Conservation (phyloP, 2,113 vertebrate genomes). For the Stegastes partitus region DNA sequence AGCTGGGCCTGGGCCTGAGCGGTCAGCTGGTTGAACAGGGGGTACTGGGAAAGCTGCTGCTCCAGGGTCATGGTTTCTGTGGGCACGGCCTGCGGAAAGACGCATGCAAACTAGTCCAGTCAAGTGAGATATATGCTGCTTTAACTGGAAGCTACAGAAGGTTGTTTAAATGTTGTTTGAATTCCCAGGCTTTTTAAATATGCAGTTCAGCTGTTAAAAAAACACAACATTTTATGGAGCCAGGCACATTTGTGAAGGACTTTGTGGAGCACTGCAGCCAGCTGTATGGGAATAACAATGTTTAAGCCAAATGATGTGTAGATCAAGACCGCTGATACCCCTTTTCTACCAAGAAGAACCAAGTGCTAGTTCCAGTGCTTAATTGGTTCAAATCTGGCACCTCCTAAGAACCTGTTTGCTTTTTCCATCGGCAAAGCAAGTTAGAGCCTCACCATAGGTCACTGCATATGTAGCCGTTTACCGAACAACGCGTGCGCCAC, state of each 20-base stretch:
- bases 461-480: too few relatives aligned
- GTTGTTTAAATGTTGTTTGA: background rate
- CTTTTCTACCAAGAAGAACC: too few relatives aligned
- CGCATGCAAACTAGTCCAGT: background rate
- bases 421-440: too few relatives aligned
- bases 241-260: background rate
- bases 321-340: too few relatives aligned
- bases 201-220: too few relatives aligned
- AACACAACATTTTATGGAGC: background rate
- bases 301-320: background rate
- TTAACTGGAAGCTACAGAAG: background rate
- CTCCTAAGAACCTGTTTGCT: too few relatives aligned
- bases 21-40: conserved; percentile 91
- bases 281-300: background rate
- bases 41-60: conserved; percentile 94
- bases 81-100: conserved; percentile 84
- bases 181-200: background rate
- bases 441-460: too few relatives aligned
- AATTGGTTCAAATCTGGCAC: too few relatives aligned
- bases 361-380: too few relatives aligned
- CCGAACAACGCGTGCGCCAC: too few relatives aligned
- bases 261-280: background rate
- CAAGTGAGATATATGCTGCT: background rate
- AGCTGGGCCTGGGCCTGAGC: conserved; percentile 89
- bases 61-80: conserved; percentile 93